Base-by-base conservation (phyloP, 2,797 vertebrate genomes). In the Oreonectes daqikongensis region DNA sequence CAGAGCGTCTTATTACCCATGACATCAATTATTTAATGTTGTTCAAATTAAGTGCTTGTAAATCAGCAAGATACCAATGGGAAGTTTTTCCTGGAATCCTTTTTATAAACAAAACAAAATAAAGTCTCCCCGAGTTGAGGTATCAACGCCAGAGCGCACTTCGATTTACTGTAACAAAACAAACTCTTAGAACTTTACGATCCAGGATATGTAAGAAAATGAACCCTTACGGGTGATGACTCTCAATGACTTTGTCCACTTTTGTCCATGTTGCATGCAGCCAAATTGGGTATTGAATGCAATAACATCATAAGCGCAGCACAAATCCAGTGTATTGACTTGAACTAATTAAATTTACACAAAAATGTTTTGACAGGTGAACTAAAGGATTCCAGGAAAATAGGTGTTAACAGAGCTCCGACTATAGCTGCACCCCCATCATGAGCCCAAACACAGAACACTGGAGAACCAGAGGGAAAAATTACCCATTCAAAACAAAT, bases 1-100 rank as follows among this genome's bases (percentile, higher is more conserved):
- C 84, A 90, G 87, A 86, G 85, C 81, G 88, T 85, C 81, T 87
- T 82, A 75, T 83, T 85, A 90, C 90, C 93, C 91, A 93, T 91
- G 91, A 88, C 81, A 93, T 91, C 88, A 72, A 82, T 87, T 90
- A 90, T 94, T 94, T 95, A 84, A 90, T 83, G 93, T 93, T 94
- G 77, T 87, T 92, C 90, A 90, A 93, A 89, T 90, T 91, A 88
- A 90, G 89, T 88, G 90, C 88, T 84, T 86, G 89, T 85, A 86
- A 83, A 88, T 88, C 89, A 88, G 87, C 86, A 89, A 89, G 86
- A 81, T 81, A 89, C 87, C 87, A 85, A 90, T 89, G 90, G 89
- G 90, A 91, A 64, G 88, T 87, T 90, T 89, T 90, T 90, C 89
- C 88, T 90, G 89, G 92, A 91, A 91, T 88, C 87, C 88, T 76